Percentiles rank a stretch among this genome's conserved stretches.
Conservation (phyloP, 2,888 invertebrate genomes). For the Pyralis farinalis region DNA sequence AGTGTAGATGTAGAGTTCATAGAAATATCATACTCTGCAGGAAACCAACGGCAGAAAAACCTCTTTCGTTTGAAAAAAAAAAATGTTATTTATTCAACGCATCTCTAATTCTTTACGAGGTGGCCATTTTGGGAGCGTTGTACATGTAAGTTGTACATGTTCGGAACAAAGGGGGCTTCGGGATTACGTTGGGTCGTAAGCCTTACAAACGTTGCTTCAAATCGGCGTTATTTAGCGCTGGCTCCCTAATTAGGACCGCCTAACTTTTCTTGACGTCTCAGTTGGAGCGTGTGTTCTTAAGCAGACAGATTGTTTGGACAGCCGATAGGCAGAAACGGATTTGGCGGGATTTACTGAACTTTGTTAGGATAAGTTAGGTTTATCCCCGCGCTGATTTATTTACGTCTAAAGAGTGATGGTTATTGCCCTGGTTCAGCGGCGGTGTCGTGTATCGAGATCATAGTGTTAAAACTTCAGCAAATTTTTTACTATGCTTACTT, state of each 20-base stretch:
- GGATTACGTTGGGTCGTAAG: constrained; percentile 28
- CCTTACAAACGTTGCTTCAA: constrained; percentile 60
- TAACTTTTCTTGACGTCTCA: constrained; percentile 64
- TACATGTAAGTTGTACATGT: constrained; percentile 4
- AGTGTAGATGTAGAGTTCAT: no score
- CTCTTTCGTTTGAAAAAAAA: constrained; percentile 11
- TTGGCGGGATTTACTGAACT: constrained; percentile 40
- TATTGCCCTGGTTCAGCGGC: not conserved
- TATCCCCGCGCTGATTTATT: constrained; percentile 18
- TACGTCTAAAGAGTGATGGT: not conserved
- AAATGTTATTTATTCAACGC: constrained; percentile 21
- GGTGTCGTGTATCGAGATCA: no score
- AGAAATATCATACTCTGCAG: no score
- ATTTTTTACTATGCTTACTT: no score
- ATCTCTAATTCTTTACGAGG: constrained; percentile 9
- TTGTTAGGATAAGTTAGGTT: constrained; percentile 31
- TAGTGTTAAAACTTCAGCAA: no score
- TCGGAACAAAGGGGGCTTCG: not conserved
- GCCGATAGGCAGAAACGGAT: constrained; percentile 45
- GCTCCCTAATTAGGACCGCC: constrained; percentile 57
- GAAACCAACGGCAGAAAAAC: no score
- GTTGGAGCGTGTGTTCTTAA: constrained; percentile 39
- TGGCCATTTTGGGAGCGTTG: not conserved
- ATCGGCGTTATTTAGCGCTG: constrained; percentile 64
- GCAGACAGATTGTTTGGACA: constrained; percentile 56